Percentiles rank a stretch among this genome's conserved stretches.
phyloP scores from a whole-genome alignment of 2,888 invertebrate species.

The Chrysopilus asiliformis region DNA sequence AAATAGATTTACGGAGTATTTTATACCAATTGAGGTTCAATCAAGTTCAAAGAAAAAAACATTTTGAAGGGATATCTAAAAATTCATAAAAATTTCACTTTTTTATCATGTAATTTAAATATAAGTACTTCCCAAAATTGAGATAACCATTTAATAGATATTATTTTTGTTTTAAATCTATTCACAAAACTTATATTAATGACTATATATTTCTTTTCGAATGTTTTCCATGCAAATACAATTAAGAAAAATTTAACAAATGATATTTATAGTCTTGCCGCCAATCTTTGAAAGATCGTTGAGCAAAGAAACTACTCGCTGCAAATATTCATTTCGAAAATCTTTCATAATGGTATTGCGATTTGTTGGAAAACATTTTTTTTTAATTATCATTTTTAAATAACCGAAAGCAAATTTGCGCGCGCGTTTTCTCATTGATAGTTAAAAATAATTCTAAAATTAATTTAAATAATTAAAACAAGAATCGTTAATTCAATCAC shows the following conservation, averaged over 20 bases:
- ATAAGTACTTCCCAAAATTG: not conserved
- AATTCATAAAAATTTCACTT: too few relatives aligned
- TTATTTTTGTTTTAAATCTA: slow-evolving; percentile 15
- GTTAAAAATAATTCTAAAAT: too few relatives aligned
- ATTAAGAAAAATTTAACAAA: too few relatives aligned
- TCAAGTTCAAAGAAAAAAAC: not conserved
- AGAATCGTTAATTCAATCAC: slow-evolving; percentile 21
- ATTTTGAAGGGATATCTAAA: not conserved
- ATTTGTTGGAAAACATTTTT: slow-evolving; percentile 11
- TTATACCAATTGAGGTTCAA: slow-evolving; percentile 1
- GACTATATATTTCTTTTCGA: slow-evolving; percentile 34
- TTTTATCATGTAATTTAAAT: too few relatives aligned
- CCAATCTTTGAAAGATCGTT: too few relatives aligned
- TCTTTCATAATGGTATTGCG: slow-evolving; percentile 17
- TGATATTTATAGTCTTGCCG: too few relatives aligned
- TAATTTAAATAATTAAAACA: slow-evolving; percentile 10
- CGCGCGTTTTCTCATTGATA: too few relatives aligned
- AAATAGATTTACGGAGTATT: slow-evolving; percentile 1
- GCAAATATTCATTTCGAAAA: too few relatives aligned
- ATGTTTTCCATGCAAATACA: slow-evolving; percentile 8
- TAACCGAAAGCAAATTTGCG: slow-evolving; percentile 1
- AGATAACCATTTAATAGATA: slow-evolving; percentile 9
- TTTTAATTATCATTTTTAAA: slow-evolving; percentile 2
- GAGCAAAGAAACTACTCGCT: too few relatives aligned
- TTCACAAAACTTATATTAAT: slow-evolving; percentile 31